phyloP scores from a whole-genome alignment of 1,140 invertebrate species.

The Myzus persicae region DNA sequence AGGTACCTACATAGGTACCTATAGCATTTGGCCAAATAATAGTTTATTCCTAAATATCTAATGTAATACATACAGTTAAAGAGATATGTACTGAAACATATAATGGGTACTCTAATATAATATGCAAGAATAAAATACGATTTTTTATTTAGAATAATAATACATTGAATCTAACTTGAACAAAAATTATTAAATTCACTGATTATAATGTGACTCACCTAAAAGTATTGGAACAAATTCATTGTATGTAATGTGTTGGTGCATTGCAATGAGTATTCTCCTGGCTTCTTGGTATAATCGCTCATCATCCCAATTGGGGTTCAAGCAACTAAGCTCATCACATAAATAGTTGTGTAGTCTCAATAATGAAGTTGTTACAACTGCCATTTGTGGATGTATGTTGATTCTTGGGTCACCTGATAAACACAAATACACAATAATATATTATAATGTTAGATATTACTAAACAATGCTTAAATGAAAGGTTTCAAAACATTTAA shows the following conservation, averaged over 20 bases:
- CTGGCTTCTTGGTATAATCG: conserved; percentile 80
- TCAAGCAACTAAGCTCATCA: conserved; percentile 68
- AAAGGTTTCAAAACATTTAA: too few relatives aligned
- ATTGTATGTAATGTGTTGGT: conserved; percentile 88
- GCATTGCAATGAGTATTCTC: conserved; percentile 82
- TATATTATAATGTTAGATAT: too few relatives aligned
- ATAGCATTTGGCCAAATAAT: too few relatives aligned
- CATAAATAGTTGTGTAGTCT: conserved; percentile 90
- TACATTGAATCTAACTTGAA: neutral
- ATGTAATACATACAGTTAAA: too few relatives aligned
- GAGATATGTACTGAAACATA: too few relatives aligned
- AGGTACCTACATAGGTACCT: too few relatives aligned
- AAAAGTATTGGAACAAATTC: conserved; percentile 87
- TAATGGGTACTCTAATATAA: too few relatives aligned
- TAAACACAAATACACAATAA: neutral
- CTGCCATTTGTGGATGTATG: conserved; percentile 82
- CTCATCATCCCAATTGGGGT: conserved; percentile 78
- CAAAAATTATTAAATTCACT: neutral
- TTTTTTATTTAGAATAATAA: neutral
- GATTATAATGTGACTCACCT: conserved; percentile 66
- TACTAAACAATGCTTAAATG: too few relatives aligned
- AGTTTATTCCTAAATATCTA: too few relatives aligned
- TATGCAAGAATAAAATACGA: neutral
- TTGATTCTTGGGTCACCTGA: conserved; percentile 80
- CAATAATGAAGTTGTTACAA: conserved; percentile 81